phyloP scores from a whole-genome alignment of 2,797 vertebrate species.

The Hybognathus amarus region DNA sequence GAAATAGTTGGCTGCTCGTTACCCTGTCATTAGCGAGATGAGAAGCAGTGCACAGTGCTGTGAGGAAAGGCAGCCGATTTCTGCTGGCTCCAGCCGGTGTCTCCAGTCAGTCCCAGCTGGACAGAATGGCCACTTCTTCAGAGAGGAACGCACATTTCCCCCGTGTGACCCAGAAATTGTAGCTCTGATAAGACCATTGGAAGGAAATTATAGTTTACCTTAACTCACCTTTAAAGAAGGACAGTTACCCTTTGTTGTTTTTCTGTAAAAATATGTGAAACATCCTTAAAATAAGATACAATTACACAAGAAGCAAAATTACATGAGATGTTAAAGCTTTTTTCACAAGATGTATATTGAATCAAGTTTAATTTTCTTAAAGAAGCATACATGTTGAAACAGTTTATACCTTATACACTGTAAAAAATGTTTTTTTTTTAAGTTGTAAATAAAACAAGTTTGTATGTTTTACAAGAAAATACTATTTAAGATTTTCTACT shows the following conservation, averaged over 20 bases:
- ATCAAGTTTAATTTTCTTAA: background rate
- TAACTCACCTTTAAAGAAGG: slow-evolving; percentile 5
- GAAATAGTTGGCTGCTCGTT: slow-evolving; percentile 66
- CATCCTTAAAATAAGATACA: background rate
- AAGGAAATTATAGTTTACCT: slow-evolving; percentile 29
- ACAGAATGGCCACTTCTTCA: slow-evolving; percentile 61
- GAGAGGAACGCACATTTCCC: slow-evolving; percentile 50
- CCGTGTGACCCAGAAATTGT: slow-evolving; percentile 45
- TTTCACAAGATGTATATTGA: background rate
- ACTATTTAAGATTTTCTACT: background rate
- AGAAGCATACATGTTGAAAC: background rate
- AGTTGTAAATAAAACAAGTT: background rate
- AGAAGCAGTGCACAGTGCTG: slow-evolving; percentile 65
- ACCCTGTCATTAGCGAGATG: slow-evolving; percentile 78
- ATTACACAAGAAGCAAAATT: background rate
- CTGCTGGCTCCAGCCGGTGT: slow-evolving; percentile 48
- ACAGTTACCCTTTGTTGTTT: background rate
- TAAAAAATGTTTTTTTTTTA: too few species aligned
- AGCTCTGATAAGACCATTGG: slow-evolving; percentile 6
- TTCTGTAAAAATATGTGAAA: background rate
- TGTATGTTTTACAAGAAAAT: background rate
- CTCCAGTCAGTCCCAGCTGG: slow-evolving; percentile 68
- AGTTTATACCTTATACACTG: background rate
- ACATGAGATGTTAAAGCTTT: background rate
- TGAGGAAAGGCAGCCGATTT: slow-evolving; percentile 58